A percentile compares a stretch with the other conserved stretches of the same genome.
Conservation (phyloP, 2,888 invertebrate species). For the Pyrgus malvae region DNA sequence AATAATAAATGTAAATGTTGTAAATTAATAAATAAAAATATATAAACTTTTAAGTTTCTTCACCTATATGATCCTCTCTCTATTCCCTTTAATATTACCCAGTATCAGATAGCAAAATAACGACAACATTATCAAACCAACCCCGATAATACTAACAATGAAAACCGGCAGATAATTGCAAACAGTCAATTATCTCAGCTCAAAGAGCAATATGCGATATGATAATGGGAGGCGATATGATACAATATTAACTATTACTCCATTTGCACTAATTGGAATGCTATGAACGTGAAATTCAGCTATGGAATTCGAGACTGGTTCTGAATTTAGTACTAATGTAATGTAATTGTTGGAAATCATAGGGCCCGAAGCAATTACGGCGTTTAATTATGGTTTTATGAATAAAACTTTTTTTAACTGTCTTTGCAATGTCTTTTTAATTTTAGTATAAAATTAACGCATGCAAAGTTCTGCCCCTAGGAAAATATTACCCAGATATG, state of each 20-base stretch:
- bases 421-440: too few species aligned
- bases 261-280: constrained; percentile 19
- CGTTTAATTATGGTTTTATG: too few species aligned
- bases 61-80: too few species aligned
- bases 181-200: constrained; percentile 18
- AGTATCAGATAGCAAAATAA: background rate
- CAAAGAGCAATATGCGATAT: constrained; percentile 9
- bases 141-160: constrained; percentile 2
- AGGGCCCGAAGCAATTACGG: too few species aligned
- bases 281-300: constrained; percentile 12
- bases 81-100: too few species aligned
- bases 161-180: constrained; percentile 4
- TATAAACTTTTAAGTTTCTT: too few species aligned
- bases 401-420: too few species aligned
- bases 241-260: constrained; percentile 22
- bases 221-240: constrained; percentile 13
- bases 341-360: background rate
- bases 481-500: too few species aligned
- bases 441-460: too few species aligned
- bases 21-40: too few species aligned
- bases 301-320: background rate
- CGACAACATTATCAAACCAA: background rate
- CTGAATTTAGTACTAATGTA: background rate
- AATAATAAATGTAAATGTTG: too few species aligned
- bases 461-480: too few species aligned